A percentile compares a stretch with the other conserved stretches of the same genome.
Evolutionary conservation across 2,113 vertebrate genomes (phyloP).

Genomic region (Indicator maculatus): DNA sequence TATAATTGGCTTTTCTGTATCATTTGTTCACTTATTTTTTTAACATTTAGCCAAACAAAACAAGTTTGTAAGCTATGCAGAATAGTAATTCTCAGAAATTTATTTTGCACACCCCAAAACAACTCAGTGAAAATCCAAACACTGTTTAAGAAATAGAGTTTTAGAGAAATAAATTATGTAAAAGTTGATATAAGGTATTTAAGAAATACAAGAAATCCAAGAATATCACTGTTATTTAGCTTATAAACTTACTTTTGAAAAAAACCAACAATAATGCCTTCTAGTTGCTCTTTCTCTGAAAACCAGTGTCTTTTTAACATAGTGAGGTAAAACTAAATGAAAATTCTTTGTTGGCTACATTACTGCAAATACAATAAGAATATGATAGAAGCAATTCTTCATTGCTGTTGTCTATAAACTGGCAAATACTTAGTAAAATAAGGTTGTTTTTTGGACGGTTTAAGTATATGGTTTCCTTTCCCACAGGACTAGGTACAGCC

Average conservation of each 20-base stretch:
- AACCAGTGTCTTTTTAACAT: not conserved
- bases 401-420: not conserved
- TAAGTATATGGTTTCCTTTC: not conserved
- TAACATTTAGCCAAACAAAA: not conserved
- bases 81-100: not conserved
- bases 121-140: not conserved
- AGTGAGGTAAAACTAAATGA: not conserved
- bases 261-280: not conserved
- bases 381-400: not conserved
- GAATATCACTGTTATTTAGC: not conserved
- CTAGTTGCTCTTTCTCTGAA: not conserved
- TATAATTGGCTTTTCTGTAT: not conserved
- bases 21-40: not conserved
- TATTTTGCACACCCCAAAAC: not conserved
- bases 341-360: not conserved
- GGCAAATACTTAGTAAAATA: not conserved
- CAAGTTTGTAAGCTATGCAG: not conserved
- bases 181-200: not conserved
- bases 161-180: not conserved
- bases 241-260: not conserved
- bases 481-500: not conserved
- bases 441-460: not conserved
- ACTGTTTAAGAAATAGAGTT: not conserved
- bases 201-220: not conserved
- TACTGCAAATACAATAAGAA: not conserved